Base-by-base conservation (phyloP, 2,113 vertebrate species). In the Anser cygnoides region DNA sequence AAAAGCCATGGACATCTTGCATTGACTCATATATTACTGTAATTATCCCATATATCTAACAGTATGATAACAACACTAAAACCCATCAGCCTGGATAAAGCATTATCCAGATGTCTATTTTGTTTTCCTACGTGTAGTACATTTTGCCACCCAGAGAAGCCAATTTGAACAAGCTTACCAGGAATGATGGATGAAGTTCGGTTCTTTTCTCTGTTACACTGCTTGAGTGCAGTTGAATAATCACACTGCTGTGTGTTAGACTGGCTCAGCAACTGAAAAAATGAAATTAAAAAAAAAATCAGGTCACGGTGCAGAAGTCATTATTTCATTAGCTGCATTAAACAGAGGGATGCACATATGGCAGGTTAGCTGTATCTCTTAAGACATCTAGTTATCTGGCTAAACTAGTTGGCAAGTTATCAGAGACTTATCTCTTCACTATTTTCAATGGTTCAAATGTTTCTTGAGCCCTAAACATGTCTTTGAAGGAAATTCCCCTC, bases 121-220 rank as follows among this genome's bases (percentile, higher is more conserved):
- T 43, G 10, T 74, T 73, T 63, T 92, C 7, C 13, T 50, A 13
- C 22, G 19, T 46, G 41, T n/a, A 33, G 52, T 21, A 62, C 22
- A 29, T 61, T 50, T n/a, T 79, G 54, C 46, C 20, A 44, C 26
- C 17, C 29, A 26, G 13, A 43, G 67, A 75, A 84, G 37, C 9
- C 0, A 3, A 37, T 85, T 16, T 80, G 55, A 93, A 80, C 10
- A 70, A 79, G 35, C 97, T 83, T 97, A 99, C 99, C 98, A 22
- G 99, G 99, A 83, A 99, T 98, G 89, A 99, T 96, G 10, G 98
- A 98, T 62, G 98, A 98, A 63, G 92, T 98, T 94, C 99, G 97
- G 97, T 99, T 99, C 96, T 99, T 99, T 80, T 98, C 98, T 84
- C 98, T 98, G 97, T 99, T 99, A 91, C 96, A 97, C 39, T 98